Base-by-base conservation (phyloP, 1,140 invertebrate genomes). In the Hypothenemus hampei region DNA sequence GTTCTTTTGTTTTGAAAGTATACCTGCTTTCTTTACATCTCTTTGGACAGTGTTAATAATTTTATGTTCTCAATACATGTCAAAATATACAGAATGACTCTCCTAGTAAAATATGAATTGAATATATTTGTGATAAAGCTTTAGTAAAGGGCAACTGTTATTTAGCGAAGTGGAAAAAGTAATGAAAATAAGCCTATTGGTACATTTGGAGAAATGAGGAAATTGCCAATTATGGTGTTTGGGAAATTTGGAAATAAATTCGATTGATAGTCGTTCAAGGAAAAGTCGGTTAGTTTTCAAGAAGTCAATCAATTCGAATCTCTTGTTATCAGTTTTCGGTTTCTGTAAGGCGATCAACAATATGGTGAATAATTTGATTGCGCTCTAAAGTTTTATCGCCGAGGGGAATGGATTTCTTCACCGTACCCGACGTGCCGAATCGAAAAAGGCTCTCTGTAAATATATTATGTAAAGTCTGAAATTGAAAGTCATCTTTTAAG, bases 301-400 rank as follows among this genome's bases (percentile, higher is more conserved):
- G 39, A 57, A 58, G 59, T 61, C 55, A 61, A 61, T 61, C 60
- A 61, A 61, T 61, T 61, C 31, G 48, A 52, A 24, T 57, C 41
- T 58, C 55, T 58, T 58, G 56, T 61, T 61, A 61, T 61, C 56
- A 61, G 60, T 61, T 58, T 55, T 55, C 48, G 50, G 63, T 60
- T 65, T 59, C 55, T 54, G 61, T 63, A 53, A 56, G 52, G 48
- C 59, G 50, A 54, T 56, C 60, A 61, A 63, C 59, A 66, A 61
- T 61, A 65, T 64, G 60, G 60, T 61, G 60, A 66, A 62, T 68
- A 65, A 68, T 68, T 68, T 60, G 66, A 61, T 67, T 60, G 61
- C 54, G 58, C 59, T 60, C 46, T 58, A 62, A 65, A 67, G 59
- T 65, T 67, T 65, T 66, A 65, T 65, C 62, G 65, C 49, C 51